Evolutionary conservation across 2,113 vertebrate genomes (phyloP).

Genomic region (Dipodomys merriami): DNA sequence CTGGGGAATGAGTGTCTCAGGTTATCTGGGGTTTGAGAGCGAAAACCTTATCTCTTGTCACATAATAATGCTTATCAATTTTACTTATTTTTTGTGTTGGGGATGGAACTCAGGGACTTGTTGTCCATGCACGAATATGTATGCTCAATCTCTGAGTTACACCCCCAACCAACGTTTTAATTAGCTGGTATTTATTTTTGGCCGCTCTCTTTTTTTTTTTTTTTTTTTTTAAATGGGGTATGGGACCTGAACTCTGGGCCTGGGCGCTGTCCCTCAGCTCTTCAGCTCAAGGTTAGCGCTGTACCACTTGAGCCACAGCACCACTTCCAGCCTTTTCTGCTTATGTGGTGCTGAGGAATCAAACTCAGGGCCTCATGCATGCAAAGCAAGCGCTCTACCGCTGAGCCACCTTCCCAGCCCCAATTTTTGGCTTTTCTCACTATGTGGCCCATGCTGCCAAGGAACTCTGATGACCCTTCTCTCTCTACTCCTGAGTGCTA

Average conservation of each 20-base stretch:
- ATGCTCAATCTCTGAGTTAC: neutral
- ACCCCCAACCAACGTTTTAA: neutral
- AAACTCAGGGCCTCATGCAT: too few species aligned
- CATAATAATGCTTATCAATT: neutral
- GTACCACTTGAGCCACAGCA: too few species aligned
- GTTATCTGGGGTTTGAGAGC: neutral
- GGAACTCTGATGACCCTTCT: neutral
- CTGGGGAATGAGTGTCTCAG: neutral
- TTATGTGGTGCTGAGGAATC: too few species aligned
- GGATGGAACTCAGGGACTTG: neutral
- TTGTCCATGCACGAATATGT: neutral
- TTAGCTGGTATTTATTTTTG: neutral
- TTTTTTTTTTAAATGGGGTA: neutral
- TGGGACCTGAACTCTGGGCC: too few species aligned
- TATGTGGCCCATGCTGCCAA: neutral
- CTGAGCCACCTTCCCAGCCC: too few species aligned
- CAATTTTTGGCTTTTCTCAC: neutral
- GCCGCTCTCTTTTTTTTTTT: too few species aligned
- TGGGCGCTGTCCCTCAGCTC: too few species aligned
- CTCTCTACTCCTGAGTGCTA: neutral
- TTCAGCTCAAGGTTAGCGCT: too few species aligned
- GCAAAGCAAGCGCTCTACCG: too few species aligned
- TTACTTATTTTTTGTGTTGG: neutral
- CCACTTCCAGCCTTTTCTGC: too few species aligned
- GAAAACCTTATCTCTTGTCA: neutral